These are phyloP conservation scores for Troilus luridus DNA, from an alignment of 2,888 invertebrate genomes.

Conservation along the genomic window DNA sequence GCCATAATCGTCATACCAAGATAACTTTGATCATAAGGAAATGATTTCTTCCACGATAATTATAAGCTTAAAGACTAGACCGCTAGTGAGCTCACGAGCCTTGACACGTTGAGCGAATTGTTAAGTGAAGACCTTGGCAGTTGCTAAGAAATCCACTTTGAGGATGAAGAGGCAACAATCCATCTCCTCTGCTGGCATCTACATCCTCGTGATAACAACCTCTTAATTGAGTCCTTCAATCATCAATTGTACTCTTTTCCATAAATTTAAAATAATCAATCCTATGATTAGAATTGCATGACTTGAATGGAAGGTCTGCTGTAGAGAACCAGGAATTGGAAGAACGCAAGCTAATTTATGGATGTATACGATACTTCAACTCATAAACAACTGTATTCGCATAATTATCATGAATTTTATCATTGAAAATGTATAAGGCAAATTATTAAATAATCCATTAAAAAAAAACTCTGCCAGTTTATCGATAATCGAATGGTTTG, in stretches of 20 bases:
- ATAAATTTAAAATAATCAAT: not conserved
- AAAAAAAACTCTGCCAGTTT: no score
- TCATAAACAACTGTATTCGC: no score
- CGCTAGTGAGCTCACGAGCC: not conserved
- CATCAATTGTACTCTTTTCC: not conserved
- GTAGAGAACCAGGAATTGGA: not conserved
- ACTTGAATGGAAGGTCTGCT: not conserved
- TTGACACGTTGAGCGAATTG: not conserved
- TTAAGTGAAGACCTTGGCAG: constrained; percentile 2
- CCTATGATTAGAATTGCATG: not conserved
- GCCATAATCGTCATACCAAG: not conserved
- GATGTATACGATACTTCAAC: not conserved
- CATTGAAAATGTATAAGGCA: no score
- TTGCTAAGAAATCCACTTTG: constrained; percentile 10
- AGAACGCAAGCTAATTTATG: not conserved
- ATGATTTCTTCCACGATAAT: not conserved
- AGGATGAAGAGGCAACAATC: not conserved
- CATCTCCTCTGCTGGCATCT: not conserved
- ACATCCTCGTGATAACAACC: not conserved
- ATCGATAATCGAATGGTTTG: no score
- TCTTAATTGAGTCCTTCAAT: not conserved
- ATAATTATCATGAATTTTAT: no score
- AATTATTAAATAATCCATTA: no score
- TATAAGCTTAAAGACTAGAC: not conserved
- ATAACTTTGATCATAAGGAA: not conserved